Base-by-base conservation (phyloP, 2,113 vertebrate genomes). In the Rhinopithecus roxellana region DNA sequence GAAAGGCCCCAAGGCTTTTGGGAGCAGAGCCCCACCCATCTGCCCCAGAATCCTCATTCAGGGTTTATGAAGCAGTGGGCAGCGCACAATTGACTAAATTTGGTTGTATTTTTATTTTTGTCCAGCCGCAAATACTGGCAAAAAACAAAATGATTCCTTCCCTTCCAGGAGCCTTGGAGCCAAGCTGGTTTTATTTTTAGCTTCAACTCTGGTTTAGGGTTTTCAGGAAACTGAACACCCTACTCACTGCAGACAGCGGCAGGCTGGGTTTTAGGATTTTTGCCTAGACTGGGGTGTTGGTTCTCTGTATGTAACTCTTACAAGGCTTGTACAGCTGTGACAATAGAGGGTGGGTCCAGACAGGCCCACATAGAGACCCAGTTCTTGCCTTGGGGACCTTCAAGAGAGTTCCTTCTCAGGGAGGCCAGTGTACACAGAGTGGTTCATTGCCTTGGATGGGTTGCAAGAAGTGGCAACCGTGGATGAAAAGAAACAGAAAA, bases 51-150 rank as follows among this genome's bases (percentile, higher is more conserved):
- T 72, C 12, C 81, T 90, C 64, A 43, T 50, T 97, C 69, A 84
- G 87, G 48, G 81, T 59, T 88, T 92, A 83, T 1, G 25, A 93
- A 95, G 90, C 69, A 86, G 55, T 80, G 69, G 81, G 52, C 74
- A 74, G 84, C 70, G 12, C 90, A 59, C 80, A 16, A 90, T 4
- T 45, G 81, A 86, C 98, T 97, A 95, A 94, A 97, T 97, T 96
- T 96, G 96, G 96, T 97, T 95, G 80, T 94, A 85, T 98, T 98
- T 96, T 98, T 97, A 96, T 98, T 98, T 97, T 97, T 96, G 91
- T 95, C 89, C 90, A 67, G 97, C 96, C 92, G 80, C 96, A 97
- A 98, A 97, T 94, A 94, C 94, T 20, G 0, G 93, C 87, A 92
- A 95, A 97, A 67, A 94, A 96, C 84, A 94, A 97, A 97, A 95